A percentile compares a stretch with the other conserved stretches of the same genome.
Conservation (phyloP, 2,797 vertebrate genomes). For the Micropoecilia bifurca region DNA sequence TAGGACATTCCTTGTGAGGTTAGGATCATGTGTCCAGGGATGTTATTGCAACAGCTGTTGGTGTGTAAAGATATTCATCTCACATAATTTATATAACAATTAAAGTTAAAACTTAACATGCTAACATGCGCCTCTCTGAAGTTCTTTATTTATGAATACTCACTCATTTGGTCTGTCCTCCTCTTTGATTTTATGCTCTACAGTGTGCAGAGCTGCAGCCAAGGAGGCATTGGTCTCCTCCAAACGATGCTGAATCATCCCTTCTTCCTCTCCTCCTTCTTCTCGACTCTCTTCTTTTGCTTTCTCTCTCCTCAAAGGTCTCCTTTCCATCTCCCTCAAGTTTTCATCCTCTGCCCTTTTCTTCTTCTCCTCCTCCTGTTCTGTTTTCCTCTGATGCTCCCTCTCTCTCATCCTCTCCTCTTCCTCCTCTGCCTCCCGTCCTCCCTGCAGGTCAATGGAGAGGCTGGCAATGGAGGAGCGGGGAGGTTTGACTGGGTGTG, state of each 20-base stretch:
- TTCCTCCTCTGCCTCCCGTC: slow-evolving; percentile 78
- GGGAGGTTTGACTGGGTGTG: slow-evolving; percentile 92
- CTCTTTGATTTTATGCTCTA: slow-evolving; percentile 90
- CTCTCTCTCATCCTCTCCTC: slow-evolving; percentile 53
- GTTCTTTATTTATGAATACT: slow-evolving; percentile 50
- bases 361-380: slow-evolving; percentile 38
- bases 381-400: slow-evolving; percentile 51
- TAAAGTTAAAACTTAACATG: neutral
- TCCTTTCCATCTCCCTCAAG: slow-evolving; percentile 31
- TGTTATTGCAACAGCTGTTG: neutral
- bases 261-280: slow-evolving; percentile 47
- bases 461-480: slow-evolving; percentile 89
- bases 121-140: neutral
- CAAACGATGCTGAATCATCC: slow-evolving; percentile 69
- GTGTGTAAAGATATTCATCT: neutral
- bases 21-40: neutral
- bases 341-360: slow-evolving; percentile 47
- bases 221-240: slow-evolving; percentile 94
- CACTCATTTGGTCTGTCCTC: slow-evolving; percentile 89
- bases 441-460: slow-evolving; percentile 72
- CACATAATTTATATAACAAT: neutral
- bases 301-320: slow-evolving; percentile 11
- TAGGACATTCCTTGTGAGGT: neutral
- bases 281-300: slow-evolving; percentile 25
- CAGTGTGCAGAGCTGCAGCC: slow-evolving; percentile 90